Evolutionary conservation across 2,888 invertebrate genomes (phyloP), one percentile per base, ranked within the genome.

Genomic region (Lycocerus yunnanus): DNA sequence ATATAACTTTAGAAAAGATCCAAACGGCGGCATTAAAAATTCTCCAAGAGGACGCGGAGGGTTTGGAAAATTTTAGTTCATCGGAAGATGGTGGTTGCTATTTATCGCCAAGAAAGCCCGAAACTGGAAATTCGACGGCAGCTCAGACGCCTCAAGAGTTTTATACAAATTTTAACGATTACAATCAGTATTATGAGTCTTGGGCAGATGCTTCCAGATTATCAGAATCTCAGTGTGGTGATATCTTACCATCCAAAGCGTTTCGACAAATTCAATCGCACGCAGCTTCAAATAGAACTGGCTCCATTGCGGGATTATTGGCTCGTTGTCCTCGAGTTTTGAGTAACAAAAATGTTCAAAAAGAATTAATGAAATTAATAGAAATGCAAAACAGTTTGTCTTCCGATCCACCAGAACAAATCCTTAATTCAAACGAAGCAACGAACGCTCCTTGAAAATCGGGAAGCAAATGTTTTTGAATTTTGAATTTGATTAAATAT

Each of bases 251-350:
- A 3, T 91, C 91, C 0, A 89, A 90, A 80, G 89, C 91, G 1
- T 90, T 91, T 81, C 89, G 89, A 78, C 84, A 88, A 0, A 82
- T 91, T 24, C 89, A 90, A 80, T 90, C 90, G 66, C 87, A 89
- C 75, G 84, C 87, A 1, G 83, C 82, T 61, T 85, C 84, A 68
- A 81, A 88, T 80, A 84, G 83, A 78, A 80, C 84, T 3, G 85
- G 85, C 21, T 85, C 83, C 75, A 84, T 90, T 78, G 88, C 88
- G 75, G 87, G 89, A 10, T 87, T 90, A 80, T 88, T 89, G 18
- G 91, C 90, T 0, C 88, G 90, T 68, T 93, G 92, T 84, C 92
- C 92, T 0, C 87, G 91, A 71, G 90, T 92, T 61, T 86, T 90
- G 75, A 91, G 91, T 81, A 88, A 90, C 14, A 91, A 91, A 85